Evolutionary conservation across 2,888 invertebrate species (phyloP).

Genomic region (Hymenopus coronatus): DNA sequence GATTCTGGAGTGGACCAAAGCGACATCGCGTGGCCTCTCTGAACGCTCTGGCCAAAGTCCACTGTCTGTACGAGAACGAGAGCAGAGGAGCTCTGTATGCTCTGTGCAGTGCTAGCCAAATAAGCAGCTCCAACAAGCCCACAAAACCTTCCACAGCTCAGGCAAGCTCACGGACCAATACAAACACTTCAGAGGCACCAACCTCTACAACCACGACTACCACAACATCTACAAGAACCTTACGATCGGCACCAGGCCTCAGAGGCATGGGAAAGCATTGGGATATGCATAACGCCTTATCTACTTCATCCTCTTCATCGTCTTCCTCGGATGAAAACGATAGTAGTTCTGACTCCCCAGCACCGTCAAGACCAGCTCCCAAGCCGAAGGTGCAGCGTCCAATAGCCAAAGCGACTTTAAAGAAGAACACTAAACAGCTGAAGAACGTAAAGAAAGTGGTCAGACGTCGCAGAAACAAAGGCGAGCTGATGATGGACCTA

Average conservation of each 20-base stretch:
- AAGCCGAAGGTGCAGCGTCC: not conserved
- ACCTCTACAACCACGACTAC: not conserved
- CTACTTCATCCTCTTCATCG: constrained; percentile 45
- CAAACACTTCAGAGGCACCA: constrained; percentile 24
- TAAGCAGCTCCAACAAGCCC: constrained; percentile 36
- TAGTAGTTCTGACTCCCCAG: not conserved
- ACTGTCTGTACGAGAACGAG: constrained; percentile 88
- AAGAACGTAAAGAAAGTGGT: constrained; percentile 49
- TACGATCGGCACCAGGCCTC: constrained; percentile 71
- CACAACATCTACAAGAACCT: constrained; percentile 51
- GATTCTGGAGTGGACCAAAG: constrained; percentile 76
- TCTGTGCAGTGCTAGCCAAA: constrained; percentile 33
- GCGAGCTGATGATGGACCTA: constrained; percentile 71
- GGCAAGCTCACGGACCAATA: constrained; percentile 33
- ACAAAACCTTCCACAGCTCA: constrained; percentile 22
- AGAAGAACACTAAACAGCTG: constrained; percentile 41
- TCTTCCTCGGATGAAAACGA: constrained; percentile 12
- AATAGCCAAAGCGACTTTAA: not conserved
- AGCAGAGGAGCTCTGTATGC: constrained; percentile 44
- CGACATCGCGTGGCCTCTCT: constrained; percentile 83
- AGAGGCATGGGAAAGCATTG: constrained; percentile 79
- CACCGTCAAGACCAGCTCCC: constrained; percentile 40
- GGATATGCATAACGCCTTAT: constrained; percentile 72
- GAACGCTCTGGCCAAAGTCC: constrained; percentile 86
- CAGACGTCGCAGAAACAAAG: constrained; percentile 52